Conservation (phyloP, 2,888 invertebrate species). For the Choreutis nemorana region DNA sequence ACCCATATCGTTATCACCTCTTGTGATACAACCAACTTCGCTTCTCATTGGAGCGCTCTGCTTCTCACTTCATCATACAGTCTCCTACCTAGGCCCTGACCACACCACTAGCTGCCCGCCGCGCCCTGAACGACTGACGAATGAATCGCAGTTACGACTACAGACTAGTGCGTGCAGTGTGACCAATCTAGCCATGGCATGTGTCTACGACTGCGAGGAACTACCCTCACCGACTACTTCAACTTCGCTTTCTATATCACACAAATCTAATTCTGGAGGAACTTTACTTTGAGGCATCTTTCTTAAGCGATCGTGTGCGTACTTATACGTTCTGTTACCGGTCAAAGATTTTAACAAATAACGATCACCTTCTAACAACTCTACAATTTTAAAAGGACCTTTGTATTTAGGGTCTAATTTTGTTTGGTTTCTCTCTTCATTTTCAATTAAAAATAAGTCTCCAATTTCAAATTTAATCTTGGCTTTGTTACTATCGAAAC, state of each 20-base stretch:
- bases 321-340: slow-evolving; percentile 4
- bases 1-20: not conserved
- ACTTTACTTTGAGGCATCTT: slow-evolving; percentile 4
- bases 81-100: slow-evolving; percentile 2
- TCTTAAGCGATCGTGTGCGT: slow-evolving; percentile 4
- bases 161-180: not conserved
- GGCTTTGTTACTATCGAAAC: too few species aligned
- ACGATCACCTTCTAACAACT: slow-evolving; percentile 3
- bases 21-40: not conserved
- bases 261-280: slow-evolving; percentile 2
- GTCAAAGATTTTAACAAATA: slow-evolving; percentile 4
- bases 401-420: slow-evolving; percentile 4
- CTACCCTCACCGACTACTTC: not conserved
- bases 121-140: not conserved
- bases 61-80: slow-evolving; percentile 1
- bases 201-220: not conserved
- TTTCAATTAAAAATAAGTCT: too few species aligned
- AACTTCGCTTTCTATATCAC: not conserved
- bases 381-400: slow-evolving; percentile 1
- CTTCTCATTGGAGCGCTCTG: not conserved
- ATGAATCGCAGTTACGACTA: not conserved
- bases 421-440: too few species aligned
- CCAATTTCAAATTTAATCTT: too few species aligned
- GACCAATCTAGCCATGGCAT: not conserved
- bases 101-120: slow-evolving; percentile 1